A percentile compares a stretch with the other conserved stretches of the same genome.
Evolutionary conservation across 2,888 invertebrate species (phyloP).

Genomic region (Pollenia angustigena): DNA sequence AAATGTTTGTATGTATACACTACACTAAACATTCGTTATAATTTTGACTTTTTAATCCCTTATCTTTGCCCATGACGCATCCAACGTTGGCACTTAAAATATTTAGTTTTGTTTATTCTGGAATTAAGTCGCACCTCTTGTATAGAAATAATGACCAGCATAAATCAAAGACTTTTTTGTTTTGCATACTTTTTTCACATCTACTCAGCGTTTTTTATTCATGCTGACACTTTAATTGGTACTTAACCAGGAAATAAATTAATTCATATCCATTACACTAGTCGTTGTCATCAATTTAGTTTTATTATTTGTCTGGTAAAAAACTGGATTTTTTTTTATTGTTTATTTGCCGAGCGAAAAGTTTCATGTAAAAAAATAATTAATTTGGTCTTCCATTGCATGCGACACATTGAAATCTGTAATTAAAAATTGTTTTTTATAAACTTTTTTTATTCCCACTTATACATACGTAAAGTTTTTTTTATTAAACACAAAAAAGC

Average conservation of each 20-base stretch:
- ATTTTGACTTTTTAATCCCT: neutral
- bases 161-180: neutral
- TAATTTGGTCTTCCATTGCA: constrained; percentile 12
- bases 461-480: neutral
- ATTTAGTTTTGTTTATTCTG: neutral
- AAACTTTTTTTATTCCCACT: neutral
- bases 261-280: constrained; percentile 11
- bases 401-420: constrained; percentile 39
- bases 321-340: constrained; percentile 24
- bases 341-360: neutral
- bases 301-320: constrained; percentile 27
- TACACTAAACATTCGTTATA: neutral
- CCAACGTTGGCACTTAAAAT: neutral
- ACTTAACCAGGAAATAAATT: constrained; percentile 20
- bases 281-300: constrained; percentile 8
- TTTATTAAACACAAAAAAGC: neutral
- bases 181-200: neutral
- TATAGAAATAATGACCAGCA: constrained; percentile 2
- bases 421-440: constrained; percentile 10
- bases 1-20: no score
- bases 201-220: constrained; percentile 6
- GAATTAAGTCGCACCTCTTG: neutral
- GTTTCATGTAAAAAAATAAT: constrained; percentile 9
- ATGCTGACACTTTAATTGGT: constrained; percentile 8
- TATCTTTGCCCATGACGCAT: neutral